Evolutionary conservation across 2,113 vertebrate species (phyloP).

Genomic region (Psephotus haematonotus): DNA sequence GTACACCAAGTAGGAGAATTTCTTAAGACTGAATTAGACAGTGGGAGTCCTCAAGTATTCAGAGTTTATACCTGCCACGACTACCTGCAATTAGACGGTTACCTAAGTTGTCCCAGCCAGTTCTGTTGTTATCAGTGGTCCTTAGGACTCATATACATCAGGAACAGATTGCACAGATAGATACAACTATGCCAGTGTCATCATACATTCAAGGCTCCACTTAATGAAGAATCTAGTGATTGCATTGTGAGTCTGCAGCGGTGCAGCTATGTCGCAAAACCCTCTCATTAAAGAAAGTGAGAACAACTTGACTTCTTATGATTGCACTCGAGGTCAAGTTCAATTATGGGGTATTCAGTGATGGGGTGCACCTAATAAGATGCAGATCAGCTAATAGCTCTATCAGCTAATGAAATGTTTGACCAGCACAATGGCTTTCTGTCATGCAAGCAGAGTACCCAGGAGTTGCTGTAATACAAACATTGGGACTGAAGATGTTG

Average conservation of each 20-base stretch:
- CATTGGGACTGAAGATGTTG: neutral
- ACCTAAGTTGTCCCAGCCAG: neutral
- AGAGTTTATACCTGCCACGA: neutral
- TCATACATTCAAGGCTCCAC: neutral
- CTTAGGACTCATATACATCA: neutral
- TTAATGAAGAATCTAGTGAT: neutral
- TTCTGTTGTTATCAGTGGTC: neutral
- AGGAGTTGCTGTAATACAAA: neutral
- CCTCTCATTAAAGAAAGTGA: neutral
- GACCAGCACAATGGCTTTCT: neutral
- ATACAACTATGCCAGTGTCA: neutral
- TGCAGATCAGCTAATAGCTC: neutral
- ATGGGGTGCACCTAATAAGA: neutral
- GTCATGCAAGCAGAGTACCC: neutral
- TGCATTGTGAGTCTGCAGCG: neutral
- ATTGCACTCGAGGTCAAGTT: neutral
- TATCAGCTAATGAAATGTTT: neutral
- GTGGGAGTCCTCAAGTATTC: neutral
- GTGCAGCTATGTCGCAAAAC: neutral
- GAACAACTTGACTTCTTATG: neutral
- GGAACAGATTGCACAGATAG: neutral
- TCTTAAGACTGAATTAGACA: neutral
- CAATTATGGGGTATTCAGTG: neutral
- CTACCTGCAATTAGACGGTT: neutral
- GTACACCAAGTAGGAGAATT: neutral